phyloP scores from a whole-genome alignment of 2,888 invertebrate genomes.

The Eupithecia tripunctaria region DNA sequence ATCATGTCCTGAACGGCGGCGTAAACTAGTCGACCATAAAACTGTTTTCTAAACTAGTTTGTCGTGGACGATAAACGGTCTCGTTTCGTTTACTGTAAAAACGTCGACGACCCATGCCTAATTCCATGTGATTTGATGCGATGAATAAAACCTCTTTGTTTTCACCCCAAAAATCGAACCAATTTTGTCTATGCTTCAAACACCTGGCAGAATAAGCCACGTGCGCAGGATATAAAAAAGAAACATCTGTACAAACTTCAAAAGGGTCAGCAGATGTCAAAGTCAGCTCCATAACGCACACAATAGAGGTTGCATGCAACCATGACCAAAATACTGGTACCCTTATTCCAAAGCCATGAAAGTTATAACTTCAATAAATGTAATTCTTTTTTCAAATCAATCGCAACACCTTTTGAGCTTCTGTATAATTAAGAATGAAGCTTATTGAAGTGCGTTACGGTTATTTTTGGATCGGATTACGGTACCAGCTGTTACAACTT shows the following conservation, averaged over 20 bases:
- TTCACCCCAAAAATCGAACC: background rate
- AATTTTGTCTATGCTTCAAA: constrained; percentile 3
- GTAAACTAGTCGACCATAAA: too few species aligned
- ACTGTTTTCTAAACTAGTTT: too few species aligned
- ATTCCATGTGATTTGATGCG: background rate
- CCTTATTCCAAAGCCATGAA: background rate
- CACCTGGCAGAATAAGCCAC: constrained; percentile 35
- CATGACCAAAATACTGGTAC: background rate
- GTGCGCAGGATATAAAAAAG: constrained; percentile 33
- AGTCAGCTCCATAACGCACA: constrained; percentile 26
- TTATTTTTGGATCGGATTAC: constrained; percentile 19
- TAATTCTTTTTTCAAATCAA: constrained; percentile 24
- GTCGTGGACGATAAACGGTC: too few species aligned
- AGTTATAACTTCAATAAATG: constrained; percentile 3
- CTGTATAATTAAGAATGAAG: constrained; percentile 16
- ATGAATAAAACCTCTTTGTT: constrained; percentile 3
- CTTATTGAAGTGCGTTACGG: constrained; percentile 21
- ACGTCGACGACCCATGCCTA: too few species aligned
- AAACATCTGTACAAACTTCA: constrained; percentile 39
- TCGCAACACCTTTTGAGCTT: constrained; percentile 25
- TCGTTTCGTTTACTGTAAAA: too few species aligned
- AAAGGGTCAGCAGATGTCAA: constrained; percentile 38
- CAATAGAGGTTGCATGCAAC: constrained; percentile 15
- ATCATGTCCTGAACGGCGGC: too few species aligned
- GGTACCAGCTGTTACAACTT: constrained; percentile 21